These are phyloP conservation scores for Falcaria lacertinaria DNA, from an alignment of 2,888 invertebrate species.

Conservation along the genomic window DNA sequence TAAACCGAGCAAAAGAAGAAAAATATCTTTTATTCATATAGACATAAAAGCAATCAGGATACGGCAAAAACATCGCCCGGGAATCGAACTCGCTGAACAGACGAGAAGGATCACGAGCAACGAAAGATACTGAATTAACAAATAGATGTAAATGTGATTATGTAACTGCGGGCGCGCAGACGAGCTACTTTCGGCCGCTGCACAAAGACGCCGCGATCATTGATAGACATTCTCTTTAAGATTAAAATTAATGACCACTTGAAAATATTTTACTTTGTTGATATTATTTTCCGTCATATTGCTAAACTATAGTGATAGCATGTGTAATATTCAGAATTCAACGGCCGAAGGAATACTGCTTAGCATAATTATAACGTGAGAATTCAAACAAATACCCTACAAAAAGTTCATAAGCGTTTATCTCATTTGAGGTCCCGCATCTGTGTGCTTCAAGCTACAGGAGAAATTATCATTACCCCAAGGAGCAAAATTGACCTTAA, in stretches of 20 bases:
- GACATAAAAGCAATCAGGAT: conserved; percentile 14
- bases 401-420: too few species aligned
- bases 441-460: not conserved
- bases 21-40: conserved; percentile 18
- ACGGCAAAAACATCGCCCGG: not conserved
- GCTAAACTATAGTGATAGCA: too few species aligned
- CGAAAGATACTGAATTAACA: conserved; percentile 37
- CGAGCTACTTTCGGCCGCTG: conserved; percentile 8
- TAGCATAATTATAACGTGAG: too few species aligned
- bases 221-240: too few species aligned
- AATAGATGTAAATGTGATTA: conserved; percentile 43
- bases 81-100: not conserved
- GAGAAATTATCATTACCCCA: not conserved
- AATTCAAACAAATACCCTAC: too few species aligned
- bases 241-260: too few species aligned
- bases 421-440: not conserved
- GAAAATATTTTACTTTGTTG: too few species aligned
- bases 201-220: not conserved
- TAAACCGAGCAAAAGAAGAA: not conserved
- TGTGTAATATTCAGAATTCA: too few species aligned
- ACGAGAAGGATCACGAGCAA: conserved; percentile 32
- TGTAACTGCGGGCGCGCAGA: conserved; percentile 13
- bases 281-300: too few species aligned
- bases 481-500: conserved; percentile 1
- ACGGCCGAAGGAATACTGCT: too few species aligned